Conservation (phyloP, 92 coral and sea anemone genomes). For the Palythoa heliodiscus region DNA sequence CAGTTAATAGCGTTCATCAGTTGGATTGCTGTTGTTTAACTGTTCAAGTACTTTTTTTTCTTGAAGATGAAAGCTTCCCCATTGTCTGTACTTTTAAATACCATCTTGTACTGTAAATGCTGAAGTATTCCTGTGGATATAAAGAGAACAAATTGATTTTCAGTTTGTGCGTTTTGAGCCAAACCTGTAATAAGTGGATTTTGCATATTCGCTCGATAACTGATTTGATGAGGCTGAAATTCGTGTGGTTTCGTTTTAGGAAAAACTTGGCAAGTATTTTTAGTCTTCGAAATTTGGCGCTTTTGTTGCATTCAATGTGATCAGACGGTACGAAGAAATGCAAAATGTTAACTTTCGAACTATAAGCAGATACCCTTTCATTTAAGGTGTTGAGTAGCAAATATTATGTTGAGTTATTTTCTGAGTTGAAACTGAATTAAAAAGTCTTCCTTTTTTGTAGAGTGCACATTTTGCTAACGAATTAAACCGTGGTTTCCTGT, state of each 20-base stretch:
- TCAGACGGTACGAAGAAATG: background rate
- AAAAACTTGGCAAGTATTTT: slow-evolving; percentile 1
- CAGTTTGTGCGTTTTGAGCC: background rate
- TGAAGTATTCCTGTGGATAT: background rate
- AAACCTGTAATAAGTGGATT: slow-evolving; percentile 22
- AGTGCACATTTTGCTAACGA: background rate
- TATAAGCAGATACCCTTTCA: background rate
- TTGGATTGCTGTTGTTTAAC: background rate
- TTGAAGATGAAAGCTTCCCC: background rate
- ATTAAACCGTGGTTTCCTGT: background rate
- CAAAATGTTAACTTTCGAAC: background rate
- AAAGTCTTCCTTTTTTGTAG: background rate
- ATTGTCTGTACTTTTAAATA: background rate
- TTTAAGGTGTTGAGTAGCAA: background rate
- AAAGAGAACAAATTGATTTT: background rate
- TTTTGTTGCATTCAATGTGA: background rate
- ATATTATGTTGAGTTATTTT: background rate
- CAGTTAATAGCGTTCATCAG: background rate
- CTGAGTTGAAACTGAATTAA: background rate
- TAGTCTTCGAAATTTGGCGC: background rate
- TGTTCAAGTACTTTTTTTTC: background rate
- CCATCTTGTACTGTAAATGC: background rate
- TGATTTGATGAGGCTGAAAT: background rate
- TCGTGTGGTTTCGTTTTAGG: background rate
- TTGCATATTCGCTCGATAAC: background rate